Percentiles rank a stretch among this genome's conserved stretches.
Evolutionary conservation across 2,797 vertebrate species (phyloP).

Genomic region (Girardinus metallicus): DNA sequence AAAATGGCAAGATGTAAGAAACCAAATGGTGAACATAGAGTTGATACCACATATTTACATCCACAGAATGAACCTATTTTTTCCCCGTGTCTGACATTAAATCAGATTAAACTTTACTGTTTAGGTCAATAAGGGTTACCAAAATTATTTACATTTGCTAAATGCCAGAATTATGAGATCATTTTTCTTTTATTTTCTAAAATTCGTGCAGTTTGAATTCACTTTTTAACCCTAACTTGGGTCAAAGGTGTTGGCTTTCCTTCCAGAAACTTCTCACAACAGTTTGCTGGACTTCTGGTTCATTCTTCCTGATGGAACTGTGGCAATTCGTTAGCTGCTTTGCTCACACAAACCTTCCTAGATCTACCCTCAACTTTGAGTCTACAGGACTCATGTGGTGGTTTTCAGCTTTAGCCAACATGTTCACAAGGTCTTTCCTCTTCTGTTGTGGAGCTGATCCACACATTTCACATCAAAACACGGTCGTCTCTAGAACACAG

Average conservation of each 20-base stretch:
- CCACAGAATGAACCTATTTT: not conserved
- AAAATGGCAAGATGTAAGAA: not conserved
- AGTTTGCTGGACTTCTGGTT: not conserved
- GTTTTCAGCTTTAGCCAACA: not conserved
- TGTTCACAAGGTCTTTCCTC: not conserved
- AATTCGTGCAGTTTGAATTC: not conserved
- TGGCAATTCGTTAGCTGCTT: too few species aligned
- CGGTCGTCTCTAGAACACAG: not conserved
- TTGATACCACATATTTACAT: not conserved
- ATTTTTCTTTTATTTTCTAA: not conserved
- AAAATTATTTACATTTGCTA: not conserved
- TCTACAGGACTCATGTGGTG: not conserved
- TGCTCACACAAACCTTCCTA: not conserved
- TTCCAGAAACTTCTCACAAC: not conserved
- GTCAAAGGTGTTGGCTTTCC: not conserved
- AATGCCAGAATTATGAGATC: not conserved
- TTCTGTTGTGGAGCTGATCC: not conserved
- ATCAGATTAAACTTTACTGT: not conserved
- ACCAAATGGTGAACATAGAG: not conserved
- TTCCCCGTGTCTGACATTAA: not conserved
- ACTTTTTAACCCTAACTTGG: not conserved
- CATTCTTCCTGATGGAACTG: not conserved
- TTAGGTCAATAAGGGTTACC: not conserved
- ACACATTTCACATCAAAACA: not conserved
- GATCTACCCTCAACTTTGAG: not conserved